Base-by-base conservation (phyloP, 2,113 vertebrate species). In the Stigmatopora nigra region DNA sequence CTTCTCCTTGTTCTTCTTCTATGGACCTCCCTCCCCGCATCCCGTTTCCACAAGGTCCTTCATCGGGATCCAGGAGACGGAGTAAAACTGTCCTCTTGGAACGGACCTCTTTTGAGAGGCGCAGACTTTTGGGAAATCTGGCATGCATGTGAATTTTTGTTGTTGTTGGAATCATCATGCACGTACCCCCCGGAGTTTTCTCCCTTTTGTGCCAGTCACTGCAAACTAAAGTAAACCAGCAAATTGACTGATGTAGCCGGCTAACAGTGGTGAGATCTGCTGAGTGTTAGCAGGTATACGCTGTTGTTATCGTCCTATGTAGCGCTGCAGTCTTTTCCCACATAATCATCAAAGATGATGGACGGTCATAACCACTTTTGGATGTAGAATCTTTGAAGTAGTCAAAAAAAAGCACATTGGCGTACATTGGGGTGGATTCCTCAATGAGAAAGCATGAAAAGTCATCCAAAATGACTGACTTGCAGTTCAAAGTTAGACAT, bases 121-220 rank as follows among this genome's bases (percentile, higher is more conserved):
- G 7, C 12, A 2, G 5, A 56, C 53, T 16, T 22, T 31, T 7
- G 53, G 53, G 25, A 31, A 7, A 12, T 53, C 5, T 31, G 2
- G 53, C 12, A 31, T 31, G 53, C 22, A 7, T 31, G 46, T 15
- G 15, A 7, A 5, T 49, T n/a, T 55, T 55, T 20, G 17, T 51
- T 52, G 10, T 22, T 45, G 17, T 22, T 45, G 13, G 1, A 3
- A 20, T 61, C 41, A 15, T n/a, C 12, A 45, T 61, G 59, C 59
- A 61, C 45, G 59, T 17, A 4, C 59, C 7, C 59, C 38, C 3
- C 19, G 64, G 31, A 76, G 45, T 45, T 47, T 56, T 38, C 38
- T 64, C 57, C 57, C 57, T 17, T 15, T 46, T 68, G 76, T 70
- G 51, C 69, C 66, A 57, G 41, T 59, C 56, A 65, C 36, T 8